Conservation (phyloP, 92 coral and sea anemone genomes). For the Pocillopora grandis region DNA sequence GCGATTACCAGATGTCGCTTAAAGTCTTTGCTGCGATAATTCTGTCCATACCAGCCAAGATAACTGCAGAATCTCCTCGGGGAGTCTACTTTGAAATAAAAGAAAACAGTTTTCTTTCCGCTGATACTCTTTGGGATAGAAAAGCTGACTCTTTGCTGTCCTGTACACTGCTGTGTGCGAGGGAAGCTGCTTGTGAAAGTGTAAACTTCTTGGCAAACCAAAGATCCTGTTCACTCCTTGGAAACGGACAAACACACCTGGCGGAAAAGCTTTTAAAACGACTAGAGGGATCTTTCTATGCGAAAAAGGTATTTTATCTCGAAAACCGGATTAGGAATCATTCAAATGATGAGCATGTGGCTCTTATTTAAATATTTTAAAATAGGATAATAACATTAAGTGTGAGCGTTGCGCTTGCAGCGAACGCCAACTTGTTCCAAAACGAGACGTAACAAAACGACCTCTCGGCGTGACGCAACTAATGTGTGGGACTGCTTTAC, state of each 20-base stretch:
- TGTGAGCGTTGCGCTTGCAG: no score
- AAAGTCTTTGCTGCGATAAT: neutral
- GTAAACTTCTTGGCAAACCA: neutral
- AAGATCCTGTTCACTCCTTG: constrained; percentile 4
- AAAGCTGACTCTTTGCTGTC: neutral
- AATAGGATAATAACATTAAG: no score
- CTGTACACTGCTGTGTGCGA: constrained; percentile 15
- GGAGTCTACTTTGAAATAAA: constrained; percentile 11
- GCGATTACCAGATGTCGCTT: no score
- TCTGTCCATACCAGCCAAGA: neutral
- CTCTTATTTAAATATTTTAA: no score
- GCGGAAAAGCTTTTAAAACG: neutral
- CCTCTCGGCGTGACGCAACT: no score
- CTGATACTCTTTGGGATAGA: constrained; percentile 7
- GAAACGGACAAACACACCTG: neutral
- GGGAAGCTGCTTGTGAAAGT: neutral
- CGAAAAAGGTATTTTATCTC: constrained; percentile 13
- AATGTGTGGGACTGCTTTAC: no score
- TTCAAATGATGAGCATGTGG: no score
- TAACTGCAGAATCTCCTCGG: neutral
- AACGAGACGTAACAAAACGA: no score
- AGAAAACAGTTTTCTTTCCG: neutral
- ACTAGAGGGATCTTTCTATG: neutral
- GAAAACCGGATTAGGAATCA: neutral
- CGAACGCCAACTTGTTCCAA: no score